Percentiles rank a stretch among this genome's conserved stretches.
Conservation (phyloP, 2,113 vertebrate species). For the Leptosomus discolor region DNA sequence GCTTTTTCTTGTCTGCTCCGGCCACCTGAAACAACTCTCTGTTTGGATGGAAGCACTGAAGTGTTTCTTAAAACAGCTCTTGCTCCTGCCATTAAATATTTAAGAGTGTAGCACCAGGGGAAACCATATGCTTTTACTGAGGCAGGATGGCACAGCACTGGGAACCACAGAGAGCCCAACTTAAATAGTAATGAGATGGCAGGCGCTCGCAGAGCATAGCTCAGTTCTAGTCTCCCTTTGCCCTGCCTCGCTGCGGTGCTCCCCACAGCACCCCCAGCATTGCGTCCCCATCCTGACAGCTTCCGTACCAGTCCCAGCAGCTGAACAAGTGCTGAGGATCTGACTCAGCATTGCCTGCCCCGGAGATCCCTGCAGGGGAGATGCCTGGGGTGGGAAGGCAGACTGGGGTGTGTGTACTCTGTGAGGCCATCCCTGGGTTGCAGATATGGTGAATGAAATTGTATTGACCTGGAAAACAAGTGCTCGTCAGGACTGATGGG, state of each 20-base stretch:
- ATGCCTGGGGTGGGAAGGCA: neutral
- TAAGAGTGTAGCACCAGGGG: neutral
- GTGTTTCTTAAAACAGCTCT: neutral
- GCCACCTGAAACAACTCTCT: slow-evolving; percentile 12
- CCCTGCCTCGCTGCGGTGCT: neutral
- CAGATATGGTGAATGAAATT: neutral
- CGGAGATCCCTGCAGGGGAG: neutral
- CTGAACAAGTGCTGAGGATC: neutral
- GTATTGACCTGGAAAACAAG: neutral
- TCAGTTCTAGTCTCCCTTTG: neutral
- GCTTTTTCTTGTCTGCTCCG: neutral
- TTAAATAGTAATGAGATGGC: neutral
- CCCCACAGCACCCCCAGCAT: neutral
- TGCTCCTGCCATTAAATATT: slow-evolving; percentile 34
- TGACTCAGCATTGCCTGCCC: too few relatives aligned
- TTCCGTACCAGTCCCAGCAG: rapidly evolving
- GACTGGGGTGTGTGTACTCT: neutral
- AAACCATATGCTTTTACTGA: neutral
- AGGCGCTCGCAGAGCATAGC: neutral
- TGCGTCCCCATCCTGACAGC: neutral
- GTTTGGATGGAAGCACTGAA: neutral
- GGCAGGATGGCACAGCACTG: neutral
- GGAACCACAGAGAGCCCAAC: neutral
- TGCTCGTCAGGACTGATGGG: rapidly evolving
- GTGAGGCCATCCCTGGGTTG: neutral